A percentile compares a stretch with the other conserved stretches of the same genome.
Evolutionary conservation across 2,888 invertebrate species (phyloP).

Genomic region (Azorinus chamasolen): DNA sequence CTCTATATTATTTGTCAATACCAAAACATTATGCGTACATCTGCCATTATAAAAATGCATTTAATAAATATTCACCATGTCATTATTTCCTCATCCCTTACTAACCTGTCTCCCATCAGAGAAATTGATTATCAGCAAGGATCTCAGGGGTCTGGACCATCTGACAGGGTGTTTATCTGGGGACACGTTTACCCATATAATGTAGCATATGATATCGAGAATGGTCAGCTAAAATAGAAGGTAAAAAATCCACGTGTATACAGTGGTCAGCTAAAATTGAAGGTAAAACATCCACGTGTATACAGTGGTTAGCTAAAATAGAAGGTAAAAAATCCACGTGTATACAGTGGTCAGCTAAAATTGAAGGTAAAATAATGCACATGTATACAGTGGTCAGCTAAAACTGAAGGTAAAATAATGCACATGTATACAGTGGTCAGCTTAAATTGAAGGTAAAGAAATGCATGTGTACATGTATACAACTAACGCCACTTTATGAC

Average conservation of each 20-base stretch:
- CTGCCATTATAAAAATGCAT: no score
- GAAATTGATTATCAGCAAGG: slow-evolving; percentile 83
- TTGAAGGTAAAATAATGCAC: background rate
- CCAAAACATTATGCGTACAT: no score
- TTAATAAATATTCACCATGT: no score
- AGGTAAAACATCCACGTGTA: background rate
- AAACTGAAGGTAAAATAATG: slow-evolving; percentile 14
- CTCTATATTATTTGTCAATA: no score
- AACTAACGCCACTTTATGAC: no score
- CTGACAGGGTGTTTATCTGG: slow-evolving; percentile 77
- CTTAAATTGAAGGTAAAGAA: background rate
- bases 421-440: background rate
- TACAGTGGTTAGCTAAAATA: slow-evolving; percentile 78
- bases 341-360: background rate
- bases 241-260: background rate
- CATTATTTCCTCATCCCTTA: no score
- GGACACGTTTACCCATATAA: slow-evolving; percentile 77
- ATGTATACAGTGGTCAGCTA: slow-evolving; percentile 76
- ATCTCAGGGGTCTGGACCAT: slow-evolving; percentile 86
- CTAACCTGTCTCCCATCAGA: slow-evolving; percentile 82
- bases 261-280: background rate
- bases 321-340: background rate
- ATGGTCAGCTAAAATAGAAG: slow-evolving; percentile 78
- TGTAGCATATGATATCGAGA: slow-evolving; percentile 81
- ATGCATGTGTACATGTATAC: no score